Evolutionary conservation across 2,797 vertebrate species (phyloP), one percentile per base, ranked within the genome.

Genomic region (Anas capensis): DNA sequence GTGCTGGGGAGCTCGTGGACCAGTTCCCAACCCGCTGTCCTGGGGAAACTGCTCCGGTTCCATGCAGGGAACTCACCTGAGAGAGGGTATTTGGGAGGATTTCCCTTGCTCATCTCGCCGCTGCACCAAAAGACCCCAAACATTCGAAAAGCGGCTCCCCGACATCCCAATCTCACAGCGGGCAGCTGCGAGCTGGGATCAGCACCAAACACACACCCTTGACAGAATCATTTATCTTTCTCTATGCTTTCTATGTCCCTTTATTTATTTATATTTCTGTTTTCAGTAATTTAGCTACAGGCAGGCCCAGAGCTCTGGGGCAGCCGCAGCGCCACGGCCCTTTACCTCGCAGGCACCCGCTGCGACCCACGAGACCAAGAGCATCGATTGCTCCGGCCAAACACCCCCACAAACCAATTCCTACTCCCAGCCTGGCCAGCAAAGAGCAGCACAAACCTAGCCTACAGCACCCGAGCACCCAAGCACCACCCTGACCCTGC

Each of bases 311-410:
- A 57, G 48, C 49, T 62, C 38, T 1, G 0, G 89, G 62, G 53
- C 48, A 72, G 61, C 79, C 0, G 0, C n/a, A 15, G 40, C 0
- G 0, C 20, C 5, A 5, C 12, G 36, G 44, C 18, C 60, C 64
- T 80, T 93, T 76, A 75, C 48, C 68, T 83, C 2, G 1, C 8
- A 15, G 20, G 38, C 20, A 18, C 57, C 48, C 20, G 7, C 57
- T 38, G 57, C 65, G 81, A 73, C 49, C 46, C 20, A 10, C 19
- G 19, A 69, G 61, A 88, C 51, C 29, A 70, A 79, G 7, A 86
- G 13, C 60, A 82, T 33, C 13, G 71, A 88, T n/a, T 66, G 18
- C 15, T 62, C 70, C 65, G 70, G 49, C 61, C 65, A 86, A 78
- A 76, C 1, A 17, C 5, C 34, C 21, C 61, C 3, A 0, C 7